Conservation (phyloP, 1,140 invertebrate species). For the Mamestra configurata region DNA sequence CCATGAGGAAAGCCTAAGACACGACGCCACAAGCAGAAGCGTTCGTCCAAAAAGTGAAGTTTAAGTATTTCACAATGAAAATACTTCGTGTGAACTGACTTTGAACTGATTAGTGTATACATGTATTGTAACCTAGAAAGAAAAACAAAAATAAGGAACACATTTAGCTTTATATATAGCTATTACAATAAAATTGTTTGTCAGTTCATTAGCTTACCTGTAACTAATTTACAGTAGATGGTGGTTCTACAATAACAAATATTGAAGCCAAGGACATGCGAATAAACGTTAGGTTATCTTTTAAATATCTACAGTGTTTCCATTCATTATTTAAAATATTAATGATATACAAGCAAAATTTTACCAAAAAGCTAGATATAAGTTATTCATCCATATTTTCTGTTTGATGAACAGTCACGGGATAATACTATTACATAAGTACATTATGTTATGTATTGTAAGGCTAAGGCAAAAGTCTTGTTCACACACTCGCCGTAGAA, state of each 20-base stretch:
- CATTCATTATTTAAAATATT: too few relatives aligned
- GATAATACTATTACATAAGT: too few relatives aligned
- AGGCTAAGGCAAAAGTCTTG: too few relatives aligned
- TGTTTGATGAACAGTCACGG: too few relatives aligned
- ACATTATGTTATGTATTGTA: too few relatives aligned
- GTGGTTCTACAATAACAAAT: too few relatives aligned
- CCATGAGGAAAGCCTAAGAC: constrained; percentile 64
- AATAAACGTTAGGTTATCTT: too few relatives aligned
- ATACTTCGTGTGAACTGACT: constrained; percentile 38
- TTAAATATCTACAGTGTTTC: too few relatives aligned
- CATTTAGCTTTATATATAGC: background rate
- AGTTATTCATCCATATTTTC: background rate
- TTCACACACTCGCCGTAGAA: too few relatives aligned
- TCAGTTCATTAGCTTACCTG: background rate
- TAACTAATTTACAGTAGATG: background rate
- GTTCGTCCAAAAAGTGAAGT: constrained; percentile 50
- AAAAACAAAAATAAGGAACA: constrained; percentile 14
- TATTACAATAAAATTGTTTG: background rate
- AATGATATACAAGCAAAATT: background rate
- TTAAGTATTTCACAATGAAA: constrained; percentile 10
- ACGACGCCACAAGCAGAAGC: constrained; percentile 54
- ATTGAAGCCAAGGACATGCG: too few relatives aligned
- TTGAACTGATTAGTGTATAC: constrained; percentile 36
- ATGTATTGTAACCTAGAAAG: constrained; percentile 12
- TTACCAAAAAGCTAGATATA: constrained; percentile 8